Conservation (phyloP, 2,888 invertebrate species). For the Drosophila prolongata region DNA sequence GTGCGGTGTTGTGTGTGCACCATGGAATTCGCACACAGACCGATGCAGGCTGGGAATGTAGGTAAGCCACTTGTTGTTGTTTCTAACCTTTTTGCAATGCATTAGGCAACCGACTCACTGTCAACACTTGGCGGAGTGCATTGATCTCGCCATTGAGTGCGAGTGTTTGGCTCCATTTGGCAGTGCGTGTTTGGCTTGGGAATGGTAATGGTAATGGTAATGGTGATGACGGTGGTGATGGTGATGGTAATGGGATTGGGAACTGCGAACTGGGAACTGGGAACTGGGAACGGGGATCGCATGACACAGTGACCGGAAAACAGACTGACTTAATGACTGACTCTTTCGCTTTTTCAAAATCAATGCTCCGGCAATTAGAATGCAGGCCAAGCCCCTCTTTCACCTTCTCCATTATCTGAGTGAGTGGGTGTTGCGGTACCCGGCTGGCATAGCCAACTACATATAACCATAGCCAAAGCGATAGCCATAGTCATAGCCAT, state of each 20-base stretch:
- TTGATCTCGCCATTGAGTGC: slow-evolving; percentile 67
- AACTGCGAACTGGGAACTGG: neutral
- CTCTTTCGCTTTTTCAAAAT: slow-evolving; percentile 65
- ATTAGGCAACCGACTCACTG: slow-evolving; percentile 75
- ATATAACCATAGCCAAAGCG: neutral
- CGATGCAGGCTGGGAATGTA: slow-evolving; percentile 71
- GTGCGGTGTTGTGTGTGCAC: slow-evolving; percentile 4
- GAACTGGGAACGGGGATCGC: slow-evolving; percentile 38
- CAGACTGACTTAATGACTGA: slow-evolving; percentile 83
- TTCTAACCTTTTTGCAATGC: slow-evolving; percentile 76
- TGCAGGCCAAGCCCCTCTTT: slow-evolving; percentile 40
- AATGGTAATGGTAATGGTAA: neutral
- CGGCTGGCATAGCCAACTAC: neutral
- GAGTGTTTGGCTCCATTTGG: slow-evolving; percentile 13
- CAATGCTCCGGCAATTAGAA: slow-evolving; percentile 61
- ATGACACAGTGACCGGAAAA: slow-evolving; percentile 82
- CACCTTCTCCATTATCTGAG: neutral
- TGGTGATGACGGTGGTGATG: neutral
- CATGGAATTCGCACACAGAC: slow-evolving; percentile 68
- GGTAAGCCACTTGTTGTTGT: slow-evolving; percentile 73
- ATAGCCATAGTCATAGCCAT: slow-evolving; percentile 21
- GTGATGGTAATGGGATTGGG: neutral
- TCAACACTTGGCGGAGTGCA: slow-evolving; percentile 65
- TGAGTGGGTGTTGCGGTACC: slow-evolving; percentile 11
- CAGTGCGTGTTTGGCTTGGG: slow-evolving; percentile 6